Conservation (phyloP, 2,113 vertebrate genomes). For the Aldabrachelys gigantea region DNA sequence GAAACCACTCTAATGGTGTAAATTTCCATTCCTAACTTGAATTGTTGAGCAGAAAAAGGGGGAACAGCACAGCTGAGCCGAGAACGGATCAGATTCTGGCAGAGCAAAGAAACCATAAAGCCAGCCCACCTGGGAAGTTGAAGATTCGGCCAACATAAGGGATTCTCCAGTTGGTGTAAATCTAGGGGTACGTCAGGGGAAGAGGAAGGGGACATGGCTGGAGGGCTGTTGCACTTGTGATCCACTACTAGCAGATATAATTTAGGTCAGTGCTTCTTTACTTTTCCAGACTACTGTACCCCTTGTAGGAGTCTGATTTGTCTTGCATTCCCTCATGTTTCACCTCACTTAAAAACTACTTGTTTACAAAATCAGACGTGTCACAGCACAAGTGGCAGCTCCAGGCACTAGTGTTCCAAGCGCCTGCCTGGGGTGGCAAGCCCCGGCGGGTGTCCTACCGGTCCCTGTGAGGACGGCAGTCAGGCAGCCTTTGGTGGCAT, state of each 20-base stretch:
- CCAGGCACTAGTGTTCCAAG: too few species aligned
- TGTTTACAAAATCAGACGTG: too few species aligned
- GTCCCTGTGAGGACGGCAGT: too few species aligned
- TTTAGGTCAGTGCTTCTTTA: background rate
- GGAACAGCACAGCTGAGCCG: background rate
- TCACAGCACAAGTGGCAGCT: too few species aligned
- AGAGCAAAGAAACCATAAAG: background rate
- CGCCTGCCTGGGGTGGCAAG: too few species aligned
- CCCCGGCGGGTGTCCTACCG: too few species aligned
- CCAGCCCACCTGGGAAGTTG: background rate
- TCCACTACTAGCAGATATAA: background rate
- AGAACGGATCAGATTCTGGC: background rate
- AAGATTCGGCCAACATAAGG: accelerated
- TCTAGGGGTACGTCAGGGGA: background rate
- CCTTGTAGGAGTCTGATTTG: too few species aligned
- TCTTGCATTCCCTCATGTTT: too few species aligned
- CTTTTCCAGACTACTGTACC: too few species aligned
- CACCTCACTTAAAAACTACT: too few species aligned
- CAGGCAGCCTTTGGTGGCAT: too few species aligned
- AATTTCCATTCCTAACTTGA: background rate
- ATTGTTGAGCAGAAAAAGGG: background rate
- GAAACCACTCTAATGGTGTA: background rate
- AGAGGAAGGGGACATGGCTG: background rate
- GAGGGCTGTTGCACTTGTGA: background rate
- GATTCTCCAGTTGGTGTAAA: background rate